Percentiles rank a stretch among this genome's conserved stretches.
phyloP scores from a whole-genome alignment of 2,888 invertebrate species.

The Nymphalis c-album region DNA sequence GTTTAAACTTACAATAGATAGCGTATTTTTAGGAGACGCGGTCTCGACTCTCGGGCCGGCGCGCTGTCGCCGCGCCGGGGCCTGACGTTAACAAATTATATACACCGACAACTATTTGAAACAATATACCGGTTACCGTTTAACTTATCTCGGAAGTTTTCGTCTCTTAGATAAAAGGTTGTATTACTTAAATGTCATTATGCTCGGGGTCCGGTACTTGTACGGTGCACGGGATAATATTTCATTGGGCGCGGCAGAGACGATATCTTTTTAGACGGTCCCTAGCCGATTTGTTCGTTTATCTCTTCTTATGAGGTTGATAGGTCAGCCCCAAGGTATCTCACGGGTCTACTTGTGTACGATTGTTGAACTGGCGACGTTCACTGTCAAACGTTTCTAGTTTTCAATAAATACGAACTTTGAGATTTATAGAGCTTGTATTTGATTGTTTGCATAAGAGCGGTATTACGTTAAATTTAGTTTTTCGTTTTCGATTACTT shows the following conservation, averaged over 20 bases:
- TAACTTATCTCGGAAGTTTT: conserved; percentile 78
- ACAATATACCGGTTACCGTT: conserved; percentile 80
- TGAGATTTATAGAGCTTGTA: conserved; percentile 1
- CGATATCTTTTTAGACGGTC: conserved; percentile 67
- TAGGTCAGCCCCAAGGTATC: conserved; percentile 59
- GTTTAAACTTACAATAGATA: conserved; percentile 58
- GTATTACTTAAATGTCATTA: conserved; percentile 81
- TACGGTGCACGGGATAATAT: conserved; percentile 68
- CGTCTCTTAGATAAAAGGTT: conserved; percentile 79
- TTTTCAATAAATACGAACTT: conserved; percentile 1
- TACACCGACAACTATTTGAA: conserved; percentile 76
- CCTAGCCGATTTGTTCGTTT: conserved; percentile 72
- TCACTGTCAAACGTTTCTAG: neutral
- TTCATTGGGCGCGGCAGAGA: conserved; percentile 61
- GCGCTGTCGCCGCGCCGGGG: conserved; percentile 47
- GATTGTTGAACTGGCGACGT: conserved; percentile 9
- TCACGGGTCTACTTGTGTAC: conserved; percentile 21
- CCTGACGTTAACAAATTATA: conserved; percentile 79
- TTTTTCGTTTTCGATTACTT: no score
- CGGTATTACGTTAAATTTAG: neutral
- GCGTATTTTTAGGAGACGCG: conserved; percentile 54
- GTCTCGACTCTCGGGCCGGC: conserved; percentile 50
- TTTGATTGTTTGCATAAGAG: neutral
- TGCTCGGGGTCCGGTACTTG: conserved; percentile 46
- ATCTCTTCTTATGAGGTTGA: conserved; percentile 74